Percentiles rank a stretch among this genome's conserved stretches.
Evolutionary conservation across 64 coral and sea anemone species (phyloP).

Genomic region (Montipora cactus): DNA sequence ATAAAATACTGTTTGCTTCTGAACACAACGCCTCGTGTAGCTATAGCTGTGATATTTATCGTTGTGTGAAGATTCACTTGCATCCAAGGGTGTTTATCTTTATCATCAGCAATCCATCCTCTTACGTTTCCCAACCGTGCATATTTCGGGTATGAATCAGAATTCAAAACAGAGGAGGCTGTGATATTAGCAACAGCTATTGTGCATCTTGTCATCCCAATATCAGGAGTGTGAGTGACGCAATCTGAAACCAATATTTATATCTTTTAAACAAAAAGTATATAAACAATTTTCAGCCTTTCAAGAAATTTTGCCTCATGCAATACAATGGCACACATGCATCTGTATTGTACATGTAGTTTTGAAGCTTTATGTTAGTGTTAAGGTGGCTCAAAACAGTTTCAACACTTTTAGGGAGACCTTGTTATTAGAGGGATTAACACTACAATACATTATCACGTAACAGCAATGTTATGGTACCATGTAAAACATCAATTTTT

Average conservation of each 20-base stretch:
- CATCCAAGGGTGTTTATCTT: conserved; percentile 19
- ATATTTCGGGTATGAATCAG: conserved; percentile 13
- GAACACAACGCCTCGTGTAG: conserved; percentile 21
- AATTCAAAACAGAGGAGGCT: conserved; percentile 10
- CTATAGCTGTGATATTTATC: conserved; percentile 20
- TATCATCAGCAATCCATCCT: conserved; percentile 24
- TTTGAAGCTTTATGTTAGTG: too few species aligned
- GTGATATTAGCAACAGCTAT: conserved; percentile 38
- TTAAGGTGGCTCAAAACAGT: too few species aligned
- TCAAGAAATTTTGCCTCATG: too few species aligned
- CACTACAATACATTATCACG: too few species aligned
- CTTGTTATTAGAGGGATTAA: too few species aligned
- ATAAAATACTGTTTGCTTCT: background rate
- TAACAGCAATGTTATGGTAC: too few species aligned
- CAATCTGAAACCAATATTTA: background rate
- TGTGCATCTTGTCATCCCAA: conserved; percentile 16
- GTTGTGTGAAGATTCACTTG: conserved; percentile 29
- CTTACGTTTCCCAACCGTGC: conserved; percentile 18
- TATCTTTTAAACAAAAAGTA: too few species aligned
- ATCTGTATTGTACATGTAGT: too few species aligned
- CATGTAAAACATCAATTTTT: too few species aligned
- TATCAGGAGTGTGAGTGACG: background rate
- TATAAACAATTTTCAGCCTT: too few species aligned
- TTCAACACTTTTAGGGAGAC: too few species aligned
- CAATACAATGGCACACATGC: too few species aligned